These are phyloP conservation scores for Nyleta sp. DNA, from an alignment of 2,888 invertebrate genomes.

Conservation along the genomic window DNA sequence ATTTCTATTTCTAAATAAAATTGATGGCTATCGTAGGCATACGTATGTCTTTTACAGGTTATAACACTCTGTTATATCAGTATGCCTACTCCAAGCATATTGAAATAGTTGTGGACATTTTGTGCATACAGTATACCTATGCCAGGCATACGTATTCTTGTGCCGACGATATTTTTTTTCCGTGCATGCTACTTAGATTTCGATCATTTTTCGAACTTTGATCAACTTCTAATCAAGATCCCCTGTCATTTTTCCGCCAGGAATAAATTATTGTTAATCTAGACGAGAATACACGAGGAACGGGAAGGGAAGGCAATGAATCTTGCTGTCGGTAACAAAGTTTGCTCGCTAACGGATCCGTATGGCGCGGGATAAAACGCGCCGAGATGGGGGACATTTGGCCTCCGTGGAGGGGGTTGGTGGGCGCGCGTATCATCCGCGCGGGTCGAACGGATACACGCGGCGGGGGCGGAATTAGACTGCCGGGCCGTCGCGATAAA, in stretches of 20 bases:
- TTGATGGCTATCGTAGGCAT: too few species aligned
- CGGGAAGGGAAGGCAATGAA: not conserved
- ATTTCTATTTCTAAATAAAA: too few species aligned
- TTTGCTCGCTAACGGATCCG: constrained; percentile 1
- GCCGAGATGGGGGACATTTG: constrained; percentile 17
- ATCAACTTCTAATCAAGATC: not conserved
- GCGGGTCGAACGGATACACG: constrained; percentile 14
- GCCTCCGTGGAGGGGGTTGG: constrained; percentile 13
- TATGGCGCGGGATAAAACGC: not conserved
- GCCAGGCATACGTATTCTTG: too few species aligned
- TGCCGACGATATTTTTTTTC: too few species aligned
- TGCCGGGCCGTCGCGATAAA: constrained; percentile 73
- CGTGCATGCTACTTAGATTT: too few species aligned
- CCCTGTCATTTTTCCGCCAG: not conserved
- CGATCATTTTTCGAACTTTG: too few species aligned
- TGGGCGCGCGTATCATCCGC: constrained; percentile 17
- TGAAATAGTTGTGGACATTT: too few species aligned
- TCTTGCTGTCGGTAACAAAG: constrained; percentile 14
- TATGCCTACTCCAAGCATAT: too few species aligned
- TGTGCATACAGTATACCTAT: too few species aligned
- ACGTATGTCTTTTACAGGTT: too few species aligned
- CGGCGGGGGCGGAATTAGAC: constrained; percentile 72
- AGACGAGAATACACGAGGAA: too few species aligned
- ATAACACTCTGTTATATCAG: too few species aligned
- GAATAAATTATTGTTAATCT: not conserved